These are phyloP conservation scores for Drosophila yakuba DNA, from an alignment of 1,140 invertebrate genomes.

Conservation along the genomic window DNA sequence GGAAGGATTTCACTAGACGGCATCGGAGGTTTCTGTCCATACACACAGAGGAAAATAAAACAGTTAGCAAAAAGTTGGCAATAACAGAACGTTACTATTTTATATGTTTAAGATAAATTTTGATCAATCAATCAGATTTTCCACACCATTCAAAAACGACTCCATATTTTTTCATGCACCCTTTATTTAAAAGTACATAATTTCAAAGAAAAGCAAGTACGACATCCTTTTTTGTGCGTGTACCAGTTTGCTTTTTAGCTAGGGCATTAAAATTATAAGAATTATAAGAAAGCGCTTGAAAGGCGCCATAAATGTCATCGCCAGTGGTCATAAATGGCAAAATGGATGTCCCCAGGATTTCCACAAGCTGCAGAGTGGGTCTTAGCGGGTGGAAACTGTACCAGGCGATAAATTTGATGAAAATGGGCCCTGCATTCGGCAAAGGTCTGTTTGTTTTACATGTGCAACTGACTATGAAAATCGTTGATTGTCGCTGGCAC, in stretches of 20 bases:
- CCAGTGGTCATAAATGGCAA: slow-evolving; percentile 69
- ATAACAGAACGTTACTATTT: too few species aligned
- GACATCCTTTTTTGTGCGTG: background rate
- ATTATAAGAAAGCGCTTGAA: slow-evolving; percentile 61
- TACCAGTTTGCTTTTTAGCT: slow-evolving; percentile 33
- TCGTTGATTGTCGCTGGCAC: slow-evolving; percentile 77
- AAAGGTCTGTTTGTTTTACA: slow-evolving; percentile 72
- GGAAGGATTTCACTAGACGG: slow-evolving; percentile 39
- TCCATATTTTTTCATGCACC: too few species aligned
- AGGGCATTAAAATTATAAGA: slow-evolving; percentile 69
- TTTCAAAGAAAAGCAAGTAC: too few species aligned
- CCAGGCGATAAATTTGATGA: slow-evolving; percentile 57
- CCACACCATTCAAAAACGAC: too few species aligned
- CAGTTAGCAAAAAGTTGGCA: too few species aligned
- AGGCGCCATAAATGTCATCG: slow-evolving; percentile 73
- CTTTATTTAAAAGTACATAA: too few species aligned
- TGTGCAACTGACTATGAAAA: slow-evolving; percentile 81
- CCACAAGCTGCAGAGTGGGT: background rate
- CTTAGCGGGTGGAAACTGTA: slow-evolving; percentile 1
- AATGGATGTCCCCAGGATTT: slow-evolving; percentile 40
- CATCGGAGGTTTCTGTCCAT: slow-evolving; percentile 8
- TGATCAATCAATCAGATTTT: too few species aligned
- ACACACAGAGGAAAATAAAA: slow-evolving; percentile 11
- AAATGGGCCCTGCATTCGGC: slow-evolving; percentile 52
- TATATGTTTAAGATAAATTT: too few species aligned